These are phyloP conservation scores for Baryphthengus martii DNA, from an alignment of 2,113 vertebrate genomes.

Conservation along the genomic window DNA sequence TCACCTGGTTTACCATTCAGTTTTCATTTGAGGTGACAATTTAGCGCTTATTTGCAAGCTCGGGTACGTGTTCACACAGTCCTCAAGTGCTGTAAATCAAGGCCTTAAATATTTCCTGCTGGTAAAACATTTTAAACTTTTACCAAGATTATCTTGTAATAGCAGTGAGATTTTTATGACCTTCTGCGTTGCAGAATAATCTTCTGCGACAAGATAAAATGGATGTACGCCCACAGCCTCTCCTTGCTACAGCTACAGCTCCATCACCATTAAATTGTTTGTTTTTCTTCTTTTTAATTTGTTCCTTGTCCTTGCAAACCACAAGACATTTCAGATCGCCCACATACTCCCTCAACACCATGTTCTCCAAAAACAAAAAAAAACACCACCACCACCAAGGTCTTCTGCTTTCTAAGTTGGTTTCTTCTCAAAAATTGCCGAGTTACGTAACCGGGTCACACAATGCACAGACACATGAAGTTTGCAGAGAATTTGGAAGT, in stretches of 20 bases:
- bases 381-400: too few species aligned
- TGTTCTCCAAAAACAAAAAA: conserved; percentile 14
- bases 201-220: conserved; percentile 15
- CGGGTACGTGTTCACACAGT: background rate
- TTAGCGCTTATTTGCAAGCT: background rate
- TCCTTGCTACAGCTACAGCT: conserved; percentile 2
- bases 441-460: background rate
- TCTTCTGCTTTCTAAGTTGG: background rate
- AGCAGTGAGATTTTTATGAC: background rate
- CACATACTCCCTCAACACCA: conserved; percentile 11
- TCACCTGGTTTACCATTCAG: background rate
- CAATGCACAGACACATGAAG: background rate
- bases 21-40: background rate
- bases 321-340: conserved; percentile 17
- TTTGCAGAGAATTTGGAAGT: background rate
- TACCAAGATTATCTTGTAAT: conserved; percentile 16
- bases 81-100: conserved; percentile 10
- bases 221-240: conserved; percentile 39
- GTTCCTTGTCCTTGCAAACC: conserved; percentile 42
- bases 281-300: conserved; percentile 30
- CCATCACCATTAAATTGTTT: conserved; percentile 46
- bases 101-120: conserved; percentile 45
- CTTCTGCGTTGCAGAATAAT: conserved; percentile 16
- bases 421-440: background rate
- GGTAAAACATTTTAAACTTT: conserved; percentile 48